A percentile compares a stretch with the other conserved stretches of the same genome.
Evolutionary conservation across 2,888 invertebrate species (phyloP).

Genomic region (Eueremaeus valkanovi): DNA sequence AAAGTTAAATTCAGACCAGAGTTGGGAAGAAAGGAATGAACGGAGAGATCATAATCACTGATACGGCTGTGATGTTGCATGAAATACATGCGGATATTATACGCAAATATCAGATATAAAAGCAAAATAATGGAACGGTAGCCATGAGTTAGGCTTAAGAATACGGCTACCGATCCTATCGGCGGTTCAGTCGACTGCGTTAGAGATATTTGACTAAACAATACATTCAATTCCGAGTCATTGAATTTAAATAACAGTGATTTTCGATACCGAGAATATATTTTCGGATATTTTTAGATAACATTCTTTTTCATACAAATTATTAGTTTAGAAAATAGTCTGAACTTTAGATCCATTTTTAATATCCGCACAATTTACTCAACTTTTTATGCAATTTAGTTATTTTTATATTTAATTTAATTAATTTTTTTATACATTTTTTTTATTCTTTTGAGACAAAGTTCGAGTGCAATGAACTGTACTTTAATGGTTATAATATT

Average conservation of each 20-base stretch:
- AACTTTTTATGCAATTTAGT: not conserved
- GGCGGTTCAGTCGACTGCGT: not conserved
- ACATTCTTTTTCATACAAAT: too few relatives aligned
- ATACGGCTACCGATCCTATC: conserved; percentile 12
- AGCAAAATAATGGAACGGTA: not conserved
- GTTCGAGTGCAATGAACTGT: not conserved
- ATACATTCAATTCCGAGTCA: not conserved
- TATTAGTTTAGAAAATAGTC: not conserved
- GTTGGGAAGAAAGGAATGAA: not conserved
- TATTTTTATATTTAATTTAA: not conserved
- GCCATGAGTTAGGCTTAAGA: not conserved
- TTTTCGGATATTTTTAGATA: not conserved
- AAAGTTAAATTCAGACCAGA: not conserved
- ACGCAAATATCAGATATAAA: not conserved
- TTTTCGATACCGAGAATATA: not conserved
- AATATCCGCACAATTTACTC: not conserved
- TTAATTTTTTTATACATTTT: not conserved
- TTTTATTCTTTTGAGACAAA: not conserved
- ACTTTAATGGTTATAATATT: not conserved
- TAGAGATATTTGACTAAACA: not conserved
- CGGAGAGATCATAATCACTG: not conserved
- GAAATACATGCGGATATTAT: conserved; percentile 2
- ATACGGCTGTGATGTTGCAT: conserved; percentile 2
- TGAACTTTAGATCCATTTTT: not conserved
- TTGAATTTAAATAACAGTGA: conserved; percentile 3